Conservation (phyloP, 2,888 invertebrate species). For the Timema podura region DNA sequence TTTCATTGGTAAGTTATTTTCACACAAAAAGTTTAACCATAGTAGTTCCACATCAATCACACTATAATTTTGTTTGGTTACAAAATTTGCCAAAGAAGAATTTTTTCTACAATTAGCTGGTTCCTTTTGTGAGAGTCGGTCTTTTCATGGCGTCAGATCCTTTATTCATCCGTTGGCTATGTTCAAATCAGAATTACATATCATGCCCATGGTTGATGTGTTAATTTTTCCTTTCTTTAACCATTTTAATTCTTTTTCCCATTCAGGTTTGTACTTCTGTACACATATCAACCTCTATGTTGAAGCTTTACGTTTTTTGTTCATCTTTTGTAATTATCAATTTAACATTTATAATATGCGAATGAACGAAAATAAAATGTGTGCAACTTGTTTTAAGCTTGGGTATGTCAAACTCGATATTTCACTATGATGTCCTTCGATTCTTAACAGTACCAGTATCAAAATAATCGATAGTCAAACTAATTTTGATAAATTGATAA, state of each 20-base stretch:
- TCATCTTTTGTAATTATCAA: too few relatives aligned
- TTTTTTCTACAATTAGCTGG: not conserved
- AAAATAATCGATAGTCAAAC: too few relatives aligned
- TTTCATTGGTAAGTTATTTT: too few relatives aligned
- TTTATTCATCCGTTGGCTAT: not conserved
- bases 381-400: too few relatives aligned
- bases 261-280: not conserved
- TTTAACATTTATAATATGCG: too few relatives aligned
- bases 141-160: not conserved
- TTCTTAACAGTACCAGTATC: too few relatives aligned
- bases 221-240: not conserved
- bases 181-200: not conserved
- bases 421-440: too few relatives aligned
- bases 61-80: not conserved
- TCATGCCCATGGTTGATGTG: not conserved
- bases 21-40: too few relatives aligned
- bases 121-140: not conserved
- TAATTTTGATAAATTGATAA: too few relatives aligned
- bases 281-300: not conserved
- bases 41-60: slow-evolving; percentile 1
- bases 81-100: not conserved
- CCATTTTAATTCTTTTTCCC: slow-evolving; percentile 10
- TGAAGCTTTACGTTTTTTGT: slow-evolving; percentile 5
- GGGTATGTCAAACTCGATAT: too few relatives aligned
- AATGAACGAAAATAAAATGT: too few relatives aligned